Base-by-base conservation (phyloP, 2,113 vertebrate species). In the Charadrius vociferus region DNA sequence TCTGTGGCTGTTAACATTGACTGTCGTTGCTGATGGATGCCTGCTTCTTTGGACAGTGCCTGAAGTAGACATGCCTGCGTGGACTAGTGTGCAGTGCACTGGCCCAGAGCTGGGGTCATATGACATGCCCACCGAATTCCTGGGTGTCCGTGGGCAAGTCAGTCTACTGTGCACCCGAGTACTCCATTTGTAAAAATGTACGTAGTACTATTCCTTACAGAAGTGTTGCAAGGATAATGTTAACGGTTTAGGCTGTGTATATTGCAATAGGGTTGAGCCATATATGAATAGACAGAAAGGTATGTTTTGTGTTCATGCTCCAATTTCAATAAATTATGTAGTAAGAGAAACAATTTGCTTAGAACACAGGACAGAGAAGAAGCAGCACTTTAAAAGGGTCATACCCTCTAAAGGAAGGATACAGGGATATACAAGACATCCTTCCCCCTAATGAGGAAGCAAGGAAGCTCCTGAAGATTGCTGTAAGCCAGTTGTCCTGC, bases 281-380 rank as follows among this genome's bases (percentile, higher is more conserved):
- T 23, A 3, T 29, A 9, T 80, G 50, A 59, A 24, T 14, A n/a
- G n/a, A 81, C 45, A 66, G 75, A 55, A 62, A 65, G 30, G n/a
- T 55, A 6, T 10, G 1, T 11, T 1, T 55, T 50, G 12, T 47
- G 21, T 14, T 92, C 7, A 3, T 30, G 22, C 56, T 34, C 20
- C 27, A 22, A 9, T 85, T 59, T 53, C 70, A 55, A 0, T 75
- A n/a, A 85, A 62, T 39, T 74, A 34, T 0, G 0, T 24, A 14
- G 70, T 43, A 78, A 59, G 32, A 21, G 27, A 30, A 68, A 30
- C 45, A 53, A 30, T 50, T 39, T 14, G 7, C 41, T 75, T 41
- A 68, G 70, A 84, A 45, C 1, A 0, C 41, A 37, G 45, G 55
- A 15, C 32, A 47, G 74, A 63, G 32, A 17, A 66, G 81, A 75